phyloP scores from a whole-genome alignment of 2,113 vertebrate species.

The Ursus arctos region DNA sequence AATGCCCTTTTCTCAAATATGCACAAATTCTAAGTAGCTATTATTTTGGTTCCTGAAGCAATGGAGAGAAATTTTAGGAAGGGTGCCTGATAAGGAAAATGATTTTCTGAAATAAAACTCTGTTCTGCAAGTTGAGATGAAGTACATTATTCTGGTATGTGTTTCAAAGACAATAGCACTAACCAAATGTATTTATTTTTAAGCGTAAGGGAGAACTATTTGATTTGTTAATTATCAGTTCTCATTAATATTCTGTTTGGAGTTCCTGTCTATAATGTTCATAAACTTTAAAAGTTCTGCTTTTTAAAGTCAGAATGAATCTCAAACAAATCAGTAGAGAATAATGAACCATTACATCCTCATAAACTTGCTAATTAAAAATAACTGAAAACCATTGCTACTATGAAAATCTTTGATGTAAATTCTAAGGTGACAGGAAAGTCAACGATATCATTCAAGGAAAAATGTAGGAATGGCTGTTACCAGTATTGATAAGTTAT shows the following conservation, averaged over 20 bases:
- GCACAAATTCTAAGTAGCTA: not conserved
- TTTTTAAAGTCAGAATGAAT: slow-evolving; percentile 74
- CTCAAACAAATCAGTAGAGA: slow-evolving; percentile 46
- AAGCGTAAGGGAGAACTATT: not conserved
- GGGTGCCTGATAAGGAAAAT: not conserved
- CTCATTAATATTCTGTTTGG: slow-evolving; percentile 44
- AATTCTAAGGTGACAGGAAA: slow-evolving; percentile 59
- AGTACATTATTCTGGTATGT: not conserved
- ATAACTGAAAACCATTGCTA: slow-evolving; percentile 67
- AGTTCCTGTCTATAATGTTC: not conserved
- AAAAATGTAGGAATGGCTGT: not conserved
- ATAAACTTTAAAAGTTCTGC: slow-evolving; percentile 47
- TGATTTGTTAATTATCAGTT: not conserved
- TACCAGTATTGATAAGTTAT: not conserved
- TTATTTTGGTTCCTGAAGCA: not conserved
- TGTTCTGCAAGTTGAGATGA: not conserved
- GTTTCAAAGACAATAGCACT: not conserved
- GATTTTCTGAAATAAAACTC: not conserved
- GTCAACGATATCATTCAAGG: not conserved
- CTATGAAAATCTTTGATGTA: slow-evolving; percentile 63
- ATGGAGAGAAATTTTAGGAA: not conserved
- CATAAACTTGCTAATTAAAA: slow-evolving; percentile 83
- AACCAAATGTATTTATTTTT: not conserved
- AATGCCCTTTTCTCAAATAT: not conserved
- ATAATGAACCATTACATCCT: slow-evolving; percentile 79